A percentile compares a stretch with the other conserved stretches of the same genome.
Conservation (phyloP, 1,140 invertebrate species). For the Mizuhopecten yessoensis region DNA sequence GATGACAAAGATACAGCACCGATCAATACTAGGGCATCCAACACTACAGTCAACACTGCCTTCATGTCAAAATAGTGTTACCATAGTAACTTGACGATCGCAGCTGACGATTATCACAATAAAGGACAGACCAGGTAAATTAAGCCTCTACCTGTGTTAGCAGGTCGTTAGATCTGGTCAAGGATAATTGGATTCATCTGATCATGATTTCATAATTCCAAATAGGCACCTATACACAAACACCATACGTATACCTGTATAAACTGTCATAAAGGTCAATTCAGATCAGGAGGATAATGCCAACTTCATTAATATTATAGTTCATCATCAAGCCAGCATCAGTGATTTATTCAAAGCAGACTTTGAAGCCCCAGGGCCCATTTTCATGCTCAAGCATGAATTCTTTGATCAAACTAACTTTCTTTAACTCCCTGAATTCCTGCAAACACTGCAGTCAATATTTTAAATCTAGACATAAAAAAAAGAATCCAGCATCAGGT, state of each 20-base stretch:
- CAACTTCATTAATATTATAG: not conserved
- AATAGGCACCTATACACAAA: not conserved
- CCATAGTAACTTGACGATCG: conserved; percentile 7
- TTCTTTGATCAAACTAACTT: not conserved
- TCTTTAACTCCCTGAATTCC: too few species aligned
- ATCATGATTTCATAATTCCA: not conserved
- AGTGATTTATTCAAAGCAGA: not conserved
- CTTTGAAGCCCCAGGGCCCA: not conserved
- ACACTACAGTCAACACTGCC: not conserved
- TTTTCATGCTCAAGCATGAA: not conserved
- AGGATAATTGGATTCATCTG: not conserved
- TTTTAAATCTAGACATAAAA: too few species aligned
- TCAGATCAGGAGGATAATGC: not conserved
- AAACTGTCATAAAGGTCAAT: not conserved
- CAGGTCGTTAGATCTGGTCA: not conserved
- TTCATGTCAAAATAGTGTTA: conserved; percentile 39
- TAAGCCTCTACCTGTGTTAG: conserved; percentile 1
- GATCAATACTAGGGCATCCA: not conserved
- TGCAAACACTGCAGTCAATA: too few species aligned
- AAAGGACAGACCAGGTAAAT: not conserved
- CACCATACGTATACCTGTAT: not conserved
- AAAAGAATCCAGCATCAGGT: too few species aligned
- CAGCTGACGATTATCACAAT: conserved; percentile 17
- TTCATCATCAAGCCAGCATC: not conserved
- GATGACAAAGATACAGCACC: conserved; percentile 7